Evolutionary conservation across 2,113 vertebrate genomes (phyloP).

Genomic region (Centropus bengalensis): DNA sequence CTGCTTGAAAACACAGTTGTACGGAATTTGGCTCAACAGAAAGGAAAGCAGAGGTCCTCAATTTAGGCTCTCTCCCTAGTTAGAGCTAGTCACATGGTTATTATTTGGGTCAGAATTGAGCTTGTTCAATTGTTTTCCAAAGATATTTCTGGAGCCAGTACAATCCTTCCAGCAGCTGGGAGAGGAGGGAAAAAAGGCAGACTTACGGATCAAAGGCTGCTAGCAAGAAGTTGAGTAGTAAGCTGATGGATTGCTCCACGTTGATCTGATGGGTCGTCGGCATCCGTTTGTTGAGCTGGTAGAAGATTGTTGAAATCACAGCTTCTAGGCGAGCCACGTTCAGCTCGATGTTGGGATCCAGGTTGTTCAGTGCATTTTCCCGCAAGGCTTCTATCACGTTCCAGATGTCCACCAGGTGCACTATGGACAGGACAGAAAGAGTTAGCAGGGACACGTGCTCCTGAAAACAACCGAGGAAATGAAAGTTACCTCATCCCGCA

Average conservation of each 20-base stretch:
- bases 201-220: slow-evolving; percentile 96
- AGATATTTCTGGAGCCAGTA: background rate
- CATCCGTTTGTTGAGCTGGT: slow-evolving; percentile 98
- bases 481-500: background rate
- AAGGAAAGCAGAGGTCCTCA: slow-evolving; percentile 18
- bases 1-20: slow-evolving; percentile 50
- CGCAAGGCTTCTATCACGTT: slow-evolving; percentile 96
- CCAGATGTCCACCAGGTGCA: slow-evolving; percentile 98
- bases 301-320: slow-evolving; percentile 93
- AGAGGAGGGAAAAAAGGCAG: background rate
- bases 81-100: background rate
- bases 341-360: slow-evolving; percentile 89
- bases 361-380: slow-evolving; percentile 92
- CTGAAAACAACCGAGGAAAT: background rate
- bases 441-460: fast-evolving
- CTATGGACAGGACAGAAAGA: slow-evolving; percentile 73
- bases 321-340: slow-evolving; percentile 92
- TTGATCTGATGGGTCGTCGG: slow-evolving; percentile 97
- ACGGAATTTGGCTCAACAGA: background rate
- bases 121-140: background rate
- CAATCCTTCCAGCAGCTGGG: background rate
- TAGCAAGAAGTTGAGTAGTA: slow-evolving; percentile 96
- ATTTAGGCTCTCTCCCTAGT: slow-evolving; percentile 31
- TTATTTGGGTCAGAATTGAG: slow-evolving; percentile 6
- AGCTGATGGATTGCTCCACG: slow-evolving; percentile 92